Evolutionary conservation across 2,888 invertebrate species (phyloP).

Genomic region (Athripsodes cinereus): DNA sequence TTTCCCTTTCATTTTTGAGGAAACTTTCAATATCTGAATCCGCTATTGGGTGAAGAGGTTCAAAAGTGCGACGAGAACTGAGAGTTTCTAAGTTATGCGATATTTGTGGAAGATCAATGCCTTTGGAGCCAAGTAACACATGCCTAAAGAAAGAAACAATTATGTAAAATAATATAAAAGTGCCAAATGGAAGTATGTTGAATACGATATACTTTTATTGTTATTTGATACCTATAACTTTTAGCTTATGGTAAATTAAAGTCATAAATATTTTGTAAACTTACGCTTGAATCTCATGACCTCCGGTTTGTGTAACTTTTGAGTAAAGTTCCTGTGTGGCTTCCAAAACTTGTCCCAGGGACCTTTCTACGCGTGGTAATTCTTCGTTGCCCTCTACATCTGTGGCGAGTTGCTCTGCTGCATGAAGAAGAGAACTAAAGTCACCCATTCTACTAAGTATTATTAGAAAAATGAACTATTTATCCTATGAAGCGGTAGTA

Average conservation of each 20-base stretch:
- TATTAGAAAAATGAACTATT: no score
- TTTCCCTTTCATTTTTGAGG: constrained; percentile 88
- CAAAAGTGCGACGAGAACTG: constrained; percentile 79
- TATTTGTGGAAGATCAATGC: constrained; percentile 89
- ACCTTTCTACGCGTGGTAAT: constrained; percentile 78
- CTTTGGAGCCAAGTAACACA: constrained; percentile 83
- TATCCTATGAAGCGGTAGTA: no score
- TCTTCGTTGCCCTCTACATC: constrained; percentile 84
- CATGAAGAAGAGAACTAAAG: constrained; percentile 81
- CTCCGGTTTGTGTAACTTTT: constrained; percentile 76
- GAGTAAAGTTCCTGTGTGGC: constrained; percentile 86
- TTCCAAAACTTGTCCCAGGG: constrained; percentile 84
- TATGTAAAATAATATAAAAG: neutral
- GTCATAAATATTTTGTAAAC: no score
- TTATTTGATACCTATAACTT: no score
- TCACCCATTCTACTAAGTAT: constrained; percentile 44
- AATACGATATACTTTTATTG: no score
- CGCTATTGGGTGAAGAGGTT: constrained; percentile 82
- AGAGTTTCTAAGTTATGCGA: constrained; percentile 85
- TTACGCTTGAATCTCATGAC: constrained; percentile 91
- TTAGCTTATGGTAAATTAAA: no score
- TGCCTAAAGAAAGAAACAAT: constrained; percentile 53
- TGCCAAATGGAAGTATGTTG: no score
- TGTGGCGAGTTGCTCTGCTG: constrained; percentile 87
- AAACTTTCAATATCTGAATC: constrained; percentile 89